These are phyloP conservation scores for Nasua narica DNA, from an alignment of 2,797 vertebrate species.

Conservation along the genomic window DNA sequence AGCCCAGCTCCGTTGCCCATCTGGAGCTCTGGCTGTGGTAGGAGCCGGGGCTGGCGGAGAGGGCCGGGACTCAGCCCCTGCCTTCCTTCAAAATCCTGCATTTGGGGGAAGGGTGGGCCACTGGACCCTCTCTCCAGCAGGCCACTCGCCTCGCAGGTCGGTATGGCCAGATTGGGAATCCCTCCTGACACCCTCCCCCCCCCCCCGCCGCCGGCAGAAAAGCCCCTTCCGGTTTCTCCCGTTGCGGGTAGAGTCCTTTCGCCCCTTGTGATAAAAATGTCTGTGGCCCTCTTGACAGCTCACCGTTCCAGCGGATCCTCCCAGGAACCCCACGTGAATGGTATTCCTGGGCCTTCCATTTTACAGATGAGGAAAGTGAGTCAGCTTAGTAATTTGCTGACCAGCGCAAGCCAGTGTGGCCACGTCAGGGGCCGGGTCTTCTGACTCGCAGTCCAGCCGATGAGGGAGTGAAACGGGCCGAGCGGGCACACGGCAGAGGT, in stretches of 20 bases:
- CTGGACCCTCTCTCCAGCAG: not conserved
- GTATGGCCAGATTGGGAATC: not conserved
- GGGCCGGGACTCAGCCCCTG: not conserved
- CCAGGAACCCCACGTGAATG: not conserved
- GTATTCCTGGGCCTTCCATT: not conserved
- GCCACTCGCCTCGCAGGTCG: not conserved
- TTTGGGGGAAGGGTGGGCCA: not conserved
- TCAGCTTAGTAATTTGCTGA: not conserved
- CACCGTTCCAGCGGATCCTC: not conserved
- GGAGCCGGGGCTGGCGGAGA: not conserved
- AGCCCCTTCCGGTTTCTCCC: not conserved
- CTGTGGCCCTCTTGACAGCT: not conserved
- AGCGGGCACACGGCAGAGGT: not conserved
- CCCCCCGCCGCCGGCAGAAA: not conserved
- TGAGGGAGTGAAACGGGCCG: not conserved
- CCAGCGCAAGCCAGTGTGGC: not conserved
- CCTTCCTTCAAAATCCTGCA: not conserved
- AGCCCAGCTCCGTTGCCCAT: conserved; percentile 8
- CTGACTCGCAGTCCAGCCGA: not conserved
- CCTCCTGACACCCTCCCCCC: not conserved
- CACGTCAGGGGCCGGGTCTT: not conserved
- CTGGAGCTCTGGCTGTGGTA: not conserved
- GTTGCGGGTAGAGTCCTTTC: not conserved
- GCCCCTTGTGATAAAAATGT: not conserved
- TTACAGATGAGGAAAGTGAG: not conserved